Evolutionary conservation across 2,888 invertebrate species (phyloP), one percentile per base, ranked within the genome.

Genomic region (Fabriciana adippe): DNA sequence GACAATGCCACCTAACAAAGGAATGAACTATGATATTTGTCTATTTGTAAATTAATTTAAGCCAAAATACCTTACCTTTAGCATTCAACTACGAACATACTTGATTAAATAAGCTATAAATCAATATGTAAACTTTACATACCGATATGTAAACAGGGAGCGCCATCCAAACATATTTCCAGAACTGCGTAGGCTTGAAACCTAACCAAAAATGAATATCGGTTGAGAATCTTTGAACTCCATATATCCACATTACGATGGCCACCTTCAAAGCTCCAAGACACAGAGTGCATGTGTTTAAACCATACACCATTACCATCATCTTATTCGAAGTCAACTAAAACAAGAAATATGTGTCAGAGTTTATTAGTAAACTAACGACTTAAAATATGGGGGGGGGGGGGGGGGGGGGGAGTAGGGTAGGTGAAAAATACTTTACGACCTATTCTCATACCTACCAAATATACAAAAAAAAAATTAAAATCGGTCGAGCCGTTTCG

Each of bases 201-300:
- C 87, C 87, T 18, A 90, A 85, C 85, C 87, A 87, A 80, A 87
- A 90, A 21, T 87, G 79, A 69, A 90, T 83, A 71, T 90, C 90
- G 0, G 82, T 84, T 61, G 83, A 80, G 69, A 89, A 87, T 57
- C 74, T 86, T 54, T 80, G 71, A 14, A 87, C 80, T 6, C 90
- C 90, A 55, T 89, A 90, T 6, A 89, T 64, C 86, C 88, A 90
- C 86, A 89, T 87, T 1, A 90, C 79, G 50, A 88, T 73, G 1
- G 82, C 82, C 41, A 77, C 80, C 74, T 83, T 87, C 53, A 81
- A 73, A 14, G 81, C 81, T 31, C 88, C 88, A 55, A 89, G 73
- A 68, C 83, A 88, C n/a, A 85, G 69, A 13, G 79, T 75, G 15
- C 75, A 74, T 4, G 79, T 66, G 55, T 78, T 75, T 15, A 87